A percentile compares a stretch with the other conserved stretches of the same genome.
These are phyloP conservation scores for Microdon myrmicae DNA, from an alignment of 2,888 invertebrate genomes.

Conservation along the genomic window DNA sequence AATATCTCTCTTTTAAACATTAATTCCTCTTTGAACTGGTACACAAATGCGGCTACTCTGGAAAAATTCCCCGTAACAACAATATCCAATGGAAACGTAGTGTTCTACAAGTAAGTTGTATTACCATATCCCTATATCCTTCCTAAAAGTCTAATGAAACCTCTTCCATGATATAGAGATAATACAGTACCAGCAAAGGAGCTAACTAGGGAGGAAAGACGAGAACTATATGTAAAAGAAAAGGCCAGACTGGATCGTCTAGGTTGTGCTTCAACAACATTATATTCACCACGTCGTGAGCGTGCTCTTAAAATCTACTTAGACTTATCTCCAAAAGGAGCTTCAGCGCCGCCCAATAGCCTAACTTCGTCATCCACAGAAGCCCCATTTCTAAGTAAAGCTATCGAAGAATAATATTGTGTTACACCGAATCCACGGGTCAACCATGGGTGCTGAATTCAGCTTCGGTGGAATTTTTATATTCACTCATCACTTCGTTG, in stretches of 20 bases:
- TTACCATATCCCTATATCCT: conserved; percentile 1
- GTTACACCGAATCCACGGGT: conserved; percentile 13
- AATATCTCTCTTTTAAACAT: conserved; percentile 71
- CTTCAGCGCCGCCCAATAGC: conserved; percentile 3
- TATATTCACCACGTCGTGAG: conserved; percentile 75
- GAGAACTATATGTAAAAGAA: conserved; percentile 72
- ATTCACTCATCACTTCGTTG: conserved; percentile 36
- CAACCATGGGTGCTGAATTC: conserved; percentile 33
- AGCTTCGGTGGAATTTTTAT: conserved; percentile 26
- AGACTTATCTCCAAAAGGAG: conserved; percentile 66
- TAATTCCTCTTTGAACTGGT: conserved; percentile 73
- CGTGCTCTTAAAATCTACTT: conserved; percentile 79
- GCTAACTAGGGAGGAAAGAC: conserved; percentile 72
- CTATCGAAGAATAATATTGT: conserved; percentile 36
- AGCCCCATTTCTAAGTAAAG: conserved; percentile 4
- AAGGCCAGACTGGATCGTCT: conserved; percentile 69
- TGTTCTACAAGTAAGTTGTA: conserved; percentile 73
- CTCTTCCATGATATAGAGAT: conserved; percentile 68
- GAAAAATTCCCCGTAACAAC: conserved; percentile 71
- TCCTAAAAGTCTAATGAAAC: neutral
- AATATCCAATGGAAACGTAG: conserved; percentile 72
- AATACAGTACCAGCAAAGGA: conserved; percentile 71
- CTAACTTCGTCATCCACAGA: conserved; percentile 15
- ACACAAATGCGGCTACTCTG: conserved; percentile 68
- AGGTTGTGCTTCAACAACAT: conserved; percentile 63